Evolutionary conservation across 2,797 vertebrate species (phyloP), one percentile per base, ranked within the genome.

Genomic region (Neosalanx taihuensis): DNA sequence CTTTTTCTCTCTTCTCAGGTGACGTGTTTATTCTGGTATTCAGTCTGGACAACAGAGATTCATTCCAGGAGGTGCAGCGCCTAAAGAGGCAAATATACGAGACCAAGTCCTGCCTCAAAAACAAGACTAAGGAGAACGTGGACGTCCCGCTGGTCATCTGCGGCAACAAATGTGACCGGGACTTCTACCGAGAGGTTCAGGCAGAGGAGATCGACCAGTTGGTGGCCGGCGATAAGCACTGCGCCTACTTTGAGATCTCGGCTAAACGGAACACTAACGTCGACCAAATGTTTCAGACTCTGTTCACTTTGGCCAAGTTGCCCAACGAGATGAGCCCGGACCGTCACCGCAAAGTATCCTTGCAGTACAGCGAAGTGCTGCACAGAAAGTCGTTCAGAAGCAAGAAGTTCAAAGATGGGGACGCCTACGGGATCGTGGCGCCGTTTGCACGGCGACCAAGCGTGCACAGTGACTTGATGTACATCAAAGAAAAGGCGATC

Each of bases 391-490:
- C 94, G 0, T 87, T 96, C 84, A 92, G 93, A 53, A 92, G 72
- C 86, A 94, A 94, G 83, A 95, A 94, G 83, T 92, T 94, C 0
- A 94, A 96, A 15, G 83, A 91, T 0, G 94, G 93, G 1, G 95
- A 95, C 67, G 96, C 97, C 0, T 97, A 96, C 0, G 97, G 97
- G 72, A 90, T 99, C 46, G 93, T 99, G 83, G 96, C 95, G 1
- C 96, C 97, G 18, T 98, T 95, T 6, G 98, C 97, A 62, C 94
- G 95, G 62, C 87, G 96, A 51, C 97, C 97, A 6, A 99, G 97
- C 71, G 95, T 99, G 81, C 97, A 99, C 92, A 99, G 97, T 61
- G 98, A 99, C 92, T 93, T 99, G 82, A 93, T 96, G 96, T 99
- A 98, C 86, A 97, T 99, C 61, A 94, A 95, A 4, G 95, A 96